phyloP scores from a whole-genome alignment of 2,888 invertebrate species.

The Dicyrtomina minuta region DNA sequence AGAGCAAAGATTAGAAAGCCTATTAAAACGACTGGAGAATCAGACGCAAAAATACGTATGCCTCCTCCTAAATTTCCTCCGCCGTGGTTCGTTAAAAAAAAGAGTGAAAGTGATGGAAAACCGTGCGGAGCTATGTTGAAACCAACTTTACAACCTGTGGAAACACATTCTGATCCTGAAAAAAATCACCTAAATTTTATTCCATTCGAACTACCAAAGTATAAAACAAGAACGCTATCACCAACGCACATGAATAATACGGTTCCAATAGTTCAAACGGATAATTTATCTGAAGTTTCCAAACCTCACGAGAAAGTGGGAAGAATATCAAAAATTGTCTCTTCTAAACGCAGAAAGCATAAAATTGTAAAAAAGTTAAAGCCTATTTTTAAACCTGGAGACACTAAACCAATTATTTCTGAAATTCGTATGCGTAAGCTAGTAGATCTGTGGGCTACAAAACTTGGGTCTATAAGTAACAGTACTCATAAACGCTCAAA shows the following conservation, averaged over 20 bases:
- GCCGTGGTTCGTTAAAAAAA: conserved; percentile 2
- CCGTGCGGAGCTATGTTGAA: background rate
- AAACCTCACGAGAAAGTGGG: background rate
- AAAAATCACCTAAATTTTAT: conserved; percentile 7
- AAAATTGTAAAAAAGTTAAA: conserved; percentile 8
- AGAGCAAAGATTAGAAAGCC: conserved; percentile 13
- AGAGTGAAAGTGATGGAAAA: background rate
- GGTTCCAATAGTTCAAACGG: background rate
- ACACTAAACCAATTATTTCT: background rate
- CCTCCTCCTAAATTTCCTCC: conserved; percentile 17
- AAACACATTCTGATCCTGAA: background rate
- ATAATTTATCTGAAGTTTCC: background rate
- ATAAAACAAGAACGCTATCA: background rate
- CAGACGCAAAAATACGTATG: conserved; percentile 15
- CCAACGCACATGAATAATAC: conserved; percentile 1
- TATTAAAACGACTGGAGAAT: conserved; percentile 5
- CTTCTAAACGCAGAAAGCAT: background rate
- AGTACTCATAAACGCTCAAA: background rate
- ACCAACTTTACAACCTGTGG: conserved; percentile 10
- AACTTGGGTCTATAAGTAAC: background rate
- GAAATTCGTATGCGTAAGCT: conserved; percentile 5
- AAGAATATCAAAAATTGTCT: background rate
- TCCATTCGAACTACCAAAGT: conserved; percentile 4
- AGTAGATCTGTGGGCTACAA: conserved; percentile 12
- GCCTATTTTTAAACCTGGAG: background rate